phyloP scores from a whole-genome alignment of 1,140 invertebrate species.

The Teleopsis dalmanni region DNA sequence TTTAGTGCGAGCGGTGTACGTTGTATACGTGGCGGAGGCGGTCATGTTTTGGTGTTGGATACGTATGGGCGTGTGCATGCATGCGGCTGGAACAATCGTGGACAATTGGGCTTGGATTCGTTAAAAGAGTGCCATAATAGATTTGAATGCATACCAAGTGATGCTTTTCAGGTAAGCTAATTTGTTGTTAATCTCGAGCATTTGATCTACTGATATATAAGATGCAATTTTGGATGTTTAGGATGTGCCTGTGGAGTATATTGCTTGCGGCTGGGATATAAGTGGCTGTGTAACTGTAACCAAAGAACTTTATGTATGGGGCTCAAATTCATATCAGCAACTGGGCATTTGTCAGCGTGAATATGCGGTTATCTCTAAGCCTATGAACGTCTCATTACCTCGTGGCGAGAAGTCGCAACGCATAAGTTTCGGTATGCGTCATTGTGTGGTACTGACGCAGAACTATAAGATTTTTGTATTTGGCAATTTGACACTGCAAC shows the following conservation, averaged over 20 bases:
- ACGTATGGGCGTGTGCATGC: slow-evolving; percentile 61
- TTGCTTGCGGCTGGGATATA: slow-evolving; percentile 66
- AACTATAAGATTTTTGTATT: slow-evolving; percentile 43
- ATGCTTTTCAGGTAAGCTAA: slow-evolving; percentile 27
- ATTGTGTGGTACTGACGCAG: slow-evolving; percentile 59
- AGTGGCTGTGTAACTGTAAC: slow-evolving; percentile 58
- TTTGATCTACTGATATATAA: slow-evolving; percentile 4
- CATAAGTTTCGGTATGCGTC: slow-evolving; percentile 57
- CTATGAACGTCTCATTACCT: slow-evolving; percentile 37
- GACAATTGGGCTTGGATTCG: slow-evolving; percentile 60
- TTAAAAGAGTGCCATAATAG: slow-evolving; percentile 28
- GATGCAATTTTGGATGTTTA: slow-evolving; percentile 18
- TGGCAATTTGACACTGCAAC: slow-evolving; percentile 29
- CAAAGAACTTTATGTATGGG: slow-evolving; percentile 63
- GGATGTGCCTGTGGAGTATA: slow-evolving; percentile 50
- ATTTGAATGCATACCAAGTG: slow-evolving; percentile 28
- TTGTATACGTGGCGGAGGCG: slow-evolving; percentile 65
- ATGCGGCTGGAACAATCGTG: slow-evolving; percentile 82
- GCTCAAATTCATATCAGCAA: slow-evolving; percentile 67
- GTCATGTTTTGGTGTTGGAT: slow-evolving; percentile 64
- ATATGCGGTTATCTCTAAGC: slow-evolving; percentile 44
- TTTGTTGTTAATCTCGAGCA: background rate
- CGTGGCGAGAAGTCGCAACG: slow-evolving; percentile 34
- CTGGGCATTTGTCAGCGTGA: slow-evolving; percentile 54
- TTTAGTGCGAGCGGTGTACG: slow-evolving; percentile 47